Evolutionary conservation across 37 sponge, comb jelly and placozoan species (phyloP).

Genomic region (Amphimedon queenslandica): DNA sequence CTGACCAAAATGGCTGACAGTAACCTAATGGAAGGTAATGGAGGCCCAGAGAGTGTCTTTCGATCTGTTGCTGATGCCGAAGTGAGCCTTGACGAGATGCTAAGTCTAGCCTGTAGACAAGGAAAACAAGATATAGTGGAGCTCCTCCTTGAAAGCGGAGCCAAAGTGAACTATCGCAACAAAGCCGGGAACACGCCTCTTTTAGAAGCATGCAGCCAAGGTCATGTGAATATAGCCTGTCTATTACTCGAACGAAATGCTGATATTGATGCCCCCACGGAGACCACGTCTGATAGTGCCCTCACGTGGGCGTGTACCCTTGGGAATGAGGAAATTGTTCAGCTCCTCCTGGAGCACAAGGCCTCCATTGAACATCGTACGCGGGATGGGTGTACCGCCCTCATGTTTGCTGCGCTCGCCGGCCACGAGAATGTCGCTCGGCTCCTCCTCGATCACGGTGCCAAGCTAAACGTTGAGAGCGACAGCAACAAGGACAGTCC

Average conservation of each 20-base stretch:
- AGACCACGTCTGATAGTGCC: slow-evolving; percentile 94
- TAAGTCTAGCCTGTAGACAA: slow-evolving; percentile 96
- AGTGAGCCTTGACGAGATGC: slow-evolving; percentile 97
- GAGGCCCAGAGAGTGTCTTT: slow-evolving; percentile 47
- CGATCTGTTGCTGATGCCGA: slow-evolving; percentile 71
- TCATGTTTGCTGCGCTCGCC: slow-evolving; percentile 96
- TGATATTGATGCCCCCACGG: slow-evolving; percentile 93
- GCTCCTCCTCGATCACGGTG: slow-evolving; percentile 80
- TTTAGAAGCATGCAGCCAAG: slow-evolving; percentile 97
- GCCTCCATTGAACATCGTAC: slow-evolving; percentile 95
- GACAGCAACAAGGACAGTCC: slow-evolving; percentile 99
- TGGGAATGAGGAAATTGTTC: slow-evolving; percentile 90
- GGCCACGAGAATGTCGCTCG: slow-evolving; percentile 88
- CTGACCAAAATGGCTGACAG: too few species aligned
- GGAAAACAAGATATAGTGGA: slow-evolving; percentile 99
- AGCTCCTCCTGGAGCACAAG: slow-evolving; percentile 75
- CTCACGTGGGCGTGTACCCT: slow-evolving; percentile 99
- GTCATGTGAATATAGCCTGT: slow-evolving; percentile 86
- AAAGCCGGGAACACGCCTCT: slow-evolving; percentile 98
- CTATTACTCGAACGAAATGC: slow-evolving; percentile 88
- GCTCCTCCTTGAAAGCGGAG: slow-evolving; percentile 94
- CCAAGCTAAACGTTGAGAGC: slow-evolving; percentile 89
- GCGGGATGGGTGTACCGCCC: slow-evolving; percentile 96
- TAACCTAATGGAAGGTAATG: too few species aligned
- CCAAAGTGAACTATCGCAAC: slow-evolving; percentile 91